A percentile compares a stretch with the other conserved stretches of the same genome.
phyloP scores from a whole-genome alignment of 2,797 vertebrate species.

The Coranthus polyacanthus region DNA sequence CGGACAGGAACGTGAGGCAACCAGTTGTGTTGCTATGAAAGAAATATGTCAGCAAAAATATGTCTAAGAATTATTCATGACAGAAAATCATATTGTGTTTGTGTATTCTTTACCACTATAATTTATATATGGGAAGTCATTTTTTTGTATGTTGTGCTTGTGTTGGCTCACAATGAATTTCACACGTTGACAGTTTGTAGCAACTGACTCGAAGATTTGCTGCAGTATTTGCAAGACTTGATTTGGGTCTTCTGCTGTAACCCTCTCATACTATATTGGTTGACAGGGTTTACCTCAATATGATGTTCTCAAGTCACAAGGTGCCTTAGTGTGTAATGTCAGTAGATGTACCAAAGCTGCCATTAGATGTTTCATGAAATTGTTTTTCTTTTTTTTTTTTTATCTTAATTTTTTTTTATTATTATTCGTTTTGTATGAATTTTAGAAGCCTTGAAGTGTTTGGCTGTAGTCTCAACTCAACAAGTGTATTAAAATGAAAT shows the following conservation, averaged over 20 bases:
- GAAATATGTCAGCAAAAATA: slow-evolving; percentile 33
- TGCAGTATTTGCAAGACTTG: slow-evolving; percentile 44
- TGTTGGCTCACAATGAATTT: slow-evolving; percentile 29
- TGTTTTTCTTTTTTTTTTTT: slow-evolving; percentile 33
- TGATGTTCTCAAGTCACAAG: slow-evolving; percentile 73
- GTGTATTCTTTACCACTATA: slow-evolving; percentile 53
- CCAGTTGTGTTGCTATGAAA: slow-evolving; percentile 35
- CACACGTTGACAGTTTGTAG: slow-evolving; percentile 31
- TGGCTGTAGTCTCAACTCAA: slow-evolving; percentile 53
- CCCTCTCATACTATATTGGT: slow-evolving; percentile 45
- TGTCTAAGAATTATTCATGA: slow-evolving; percentile 19
- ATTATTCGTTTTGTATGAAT: slow-evolving; percentile 51
- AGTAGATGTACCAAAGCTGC: slow-evolving; percentile 58
- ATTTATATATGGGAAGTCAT: slow-evolving; percentile 69
- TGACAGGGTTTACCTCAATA: slow-evolving; percentile 61
- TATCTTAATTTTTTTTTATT: slow-evolving; percentile 14
- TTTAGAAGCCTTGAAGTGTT: slow-evolving; percentile 49
- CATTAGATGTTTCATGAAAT: slow-evolving; percentile 37
- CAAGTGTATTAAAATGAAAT: slow-evolving; percentile 66
- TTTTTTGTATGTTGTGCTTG: slow-evolving; percentile 38
- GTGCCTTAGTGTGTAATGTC: slow-evolving; percentile 80
- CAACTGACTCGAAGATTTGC: slow-evolving; percentile 33
- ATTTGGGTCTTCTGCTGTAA: slow-evolving; percentile 39
- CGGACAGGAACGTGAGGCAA: slow-evolving; percentile 38
- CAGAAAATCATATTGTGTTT: slow-evolving; percentile 27